phyloP scores from a whole-genome alignment of 2,113 vertebrate species.

The Petroica traversi region DNA sequence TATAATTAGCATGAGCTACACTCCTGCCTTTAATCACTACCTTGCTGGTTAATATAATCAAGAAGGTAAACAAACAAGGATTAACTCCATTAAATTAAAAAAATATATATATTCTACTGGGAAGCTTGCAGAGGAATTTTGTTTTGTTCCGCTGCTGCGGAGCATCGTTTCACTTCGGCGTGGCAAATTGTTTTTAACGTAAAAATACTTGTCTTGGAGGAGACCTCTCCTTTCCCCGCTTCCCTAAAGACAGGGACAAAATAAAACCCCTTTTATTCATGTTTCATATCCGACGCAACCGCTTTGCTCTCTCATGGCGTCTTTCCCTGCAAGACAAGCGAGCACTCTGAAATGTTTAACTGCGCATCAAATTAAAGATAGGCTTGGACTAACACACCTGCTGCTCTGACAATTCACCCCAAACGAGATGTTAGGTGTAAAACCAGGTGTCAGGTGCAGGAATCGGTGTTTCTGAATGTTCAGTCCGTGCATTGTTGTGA shows the following conservation, averaged over 20 bases:
- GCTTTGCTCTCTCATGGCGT: fast-evolving
- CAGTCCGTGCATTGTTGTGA: fast-evolving
- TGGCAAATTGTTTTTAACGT: neutral
- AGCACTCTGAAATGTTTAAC: neutral
- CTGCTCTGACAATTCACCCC: neutral
- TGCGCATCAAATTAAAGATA: fast-evolving
- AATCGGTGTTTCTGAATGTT: neutral
- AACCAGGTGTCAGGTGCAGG: neutral
- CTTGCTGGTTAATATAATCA: slow-evolving; percentile 22
- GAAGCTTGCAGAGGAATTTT: slow-evolving; percentile 4
- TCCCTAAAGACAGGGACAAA: neutral
- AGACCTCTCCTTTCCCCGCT: neutral
- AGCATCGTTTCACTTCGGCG: neutral
- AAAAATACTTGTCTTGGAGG: neutral
- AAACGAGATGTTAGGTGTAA: neutral
- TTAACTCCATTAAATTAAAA: slow-evolving; percentile 29
- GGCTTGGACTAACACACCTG: neutral
- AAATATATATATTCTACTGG: neutral
- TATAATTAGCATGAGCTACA: neutral
- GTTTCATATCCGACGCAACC: neutral
- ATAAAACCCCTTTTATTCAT: neutral
- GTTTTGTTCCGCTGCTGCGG: neutral
- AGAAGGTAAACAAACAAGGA: neutral
- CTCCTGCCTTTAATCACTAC: slow-evolving; percentile 43
- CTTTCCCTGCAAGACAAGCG: neutral